These are phyloP conservation scores for Sciurus vulgaris DNA, from an alignment of 2,797 vertebrate species.

Conservation along the genomic window DNA sequence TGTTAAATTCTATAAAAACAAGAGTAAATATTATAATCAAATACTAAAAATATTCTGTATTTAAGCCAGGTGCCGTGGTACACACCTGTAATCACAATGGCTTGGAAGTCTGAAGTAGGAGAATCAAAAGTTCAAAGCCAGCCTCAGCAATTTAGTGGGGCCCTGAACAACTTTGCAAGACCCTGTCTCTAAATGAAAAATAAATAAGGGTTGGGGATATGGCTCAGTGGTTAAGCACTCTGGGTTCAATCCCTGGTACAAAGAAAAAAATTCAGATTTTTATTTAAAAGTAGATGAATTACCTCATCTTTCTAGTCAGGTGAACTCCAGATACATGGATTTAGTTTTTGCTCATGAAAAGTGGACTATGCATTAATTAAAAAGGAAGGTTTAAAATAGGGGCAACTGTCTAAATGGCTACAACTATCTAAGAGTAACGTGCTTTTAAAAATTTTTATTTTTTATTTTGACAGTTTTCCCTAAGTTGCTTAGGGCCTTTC, in stretches of 20 bases:
- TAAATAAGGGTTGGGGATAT: no score
- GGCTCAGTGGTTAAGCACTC: no score
- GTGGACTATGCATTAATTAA: slow-evolving; percentile 6
- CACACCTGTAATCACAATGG: no score
- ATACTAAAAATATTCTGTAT: not conserved
- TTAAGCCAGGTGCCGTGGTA: not conserved
- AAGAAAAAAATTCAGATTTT: not conserved
- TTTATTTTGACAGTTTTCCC: no score
- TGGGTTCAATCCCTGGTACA: no score
- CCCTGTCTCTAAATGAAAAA: no score
- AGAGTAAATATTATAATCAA: not conserved
- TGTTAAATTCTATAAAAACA: slow-evolving; percentile 41
- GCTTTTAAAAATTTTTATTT: not conserved
- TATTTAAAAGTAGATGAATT: not conserved
- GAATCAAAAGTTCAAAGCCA: no score
- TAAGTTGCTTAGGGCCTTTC: no score
- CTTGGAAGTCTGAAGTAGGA: no score
- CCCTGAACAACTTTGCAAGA: no score
- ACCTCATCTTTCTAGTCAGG: not conserved
- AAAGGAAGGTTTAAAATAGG: not conserved
- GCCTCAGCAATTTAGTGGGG: no score
- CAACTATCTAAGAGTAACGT: not conserved
- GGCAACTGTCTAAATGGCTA: not conserved
- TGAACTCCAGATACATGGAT: not conserved
- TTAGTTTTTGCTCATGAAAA: slow-evolving; percentile 45